Conservation (phyloP, 2,113 vertebrate genomes). For the Mustela lutreola region DNA sequence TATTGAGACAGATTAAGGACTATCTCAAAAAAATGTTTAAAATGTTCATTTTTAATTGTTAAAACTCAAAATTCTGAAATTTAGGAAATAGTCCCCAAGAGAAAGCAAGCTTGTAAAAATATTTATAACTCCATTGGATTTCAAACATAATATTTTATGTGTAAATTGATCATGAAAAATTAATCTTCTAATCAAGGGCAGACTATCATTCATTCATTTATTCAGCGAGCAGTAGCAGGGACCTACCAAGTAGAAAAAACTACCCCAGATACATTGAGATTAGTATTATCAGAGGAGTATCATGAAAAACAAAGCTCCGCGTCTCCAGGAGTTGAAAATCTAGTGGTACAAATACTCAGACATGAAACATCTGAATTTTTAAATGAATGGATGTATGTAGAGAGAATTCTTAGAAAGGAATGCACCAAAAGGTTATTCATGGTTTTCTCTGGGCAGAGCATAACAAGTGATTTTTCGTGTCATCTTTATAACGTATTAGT, state of each 20-base stretch:
- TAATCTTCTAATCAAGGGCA: constrained; percentile 57
- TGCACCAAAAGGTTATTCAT: background rate
- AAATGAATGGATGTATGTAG: background rate
- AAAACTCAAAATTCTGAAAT: constrained; percentile 48
- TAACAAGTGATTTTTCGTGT: background rate
- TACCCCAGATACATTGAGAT: background rate
- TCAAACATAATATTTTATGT: constrained; percentile 53
- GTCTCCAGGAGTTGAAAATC: background rate
- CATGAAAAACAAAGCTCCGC: background rate
- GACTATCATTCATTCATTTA: constrained; percentile 41
- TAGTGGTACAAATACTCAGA: background rate
- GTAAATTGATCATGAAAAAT: constrained; percentile 55
- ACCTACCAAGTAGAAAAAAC: background rate
- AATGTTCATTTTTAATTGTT: background rate
- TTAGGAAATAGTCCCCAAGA: background rate
- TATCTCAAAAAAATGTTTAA: background rate
- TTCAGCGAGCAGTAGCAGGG: background rate
- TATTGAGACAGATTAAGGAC: background rate
- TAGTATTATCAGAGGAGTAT: background rate
- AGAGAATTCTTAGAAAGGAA: constrained; percentile 16
- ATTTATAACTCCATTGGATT: constrained; percentile 31
- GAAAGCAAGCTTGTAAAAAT: background rate
- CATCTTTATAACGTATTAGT: constrained; percentile 12
- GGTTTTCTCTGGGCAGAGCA: background rate
- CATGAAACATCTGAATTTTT: background rate